Evolutionary conservation across 2,888 invertebrate genomes (phyloP).

Genomic region (Spialia ferax): DNA sequence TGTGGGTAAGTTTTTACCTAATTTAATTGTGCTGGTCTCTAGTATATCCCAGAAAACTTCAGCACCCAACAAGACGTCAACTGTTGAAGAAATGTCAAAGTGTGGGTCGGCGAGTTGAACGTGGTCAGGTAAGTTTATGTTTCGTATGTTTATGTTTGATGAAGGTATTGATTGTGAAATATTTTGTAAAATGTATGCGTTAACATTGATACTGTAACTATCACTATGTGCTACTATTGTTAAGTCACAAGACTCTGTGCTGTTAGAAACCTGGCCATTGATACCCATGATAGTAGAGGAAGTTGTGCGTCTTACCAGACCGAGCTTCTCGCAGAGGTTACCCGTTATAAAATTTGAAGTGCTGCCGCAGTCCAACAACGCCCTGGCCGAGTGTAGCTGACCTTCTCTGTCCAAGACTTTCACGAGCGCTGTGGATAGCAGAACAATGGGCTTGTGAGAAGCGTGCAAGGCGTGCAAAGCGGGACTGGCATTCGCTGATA

Average conservation of each 20-base stretch:
- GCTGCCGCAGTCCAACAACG: neutral
- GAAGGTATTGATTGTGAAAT: too few relatives aligned
- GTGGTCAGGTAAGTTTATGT: too few relatives aligned
- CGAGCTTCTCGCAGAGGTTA: neutral
- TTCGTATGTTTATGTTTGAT: too few relatives aligned
- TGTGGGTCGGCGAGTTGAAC: too few relatives aligned
- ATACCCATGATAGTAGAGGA: neutral
- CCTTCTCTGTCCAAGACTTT: neutral
- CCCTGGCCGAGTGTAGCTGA: neutral
- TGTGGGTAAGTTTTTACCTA: too few relatives aligned
- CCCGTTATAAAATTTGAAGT: neutral
- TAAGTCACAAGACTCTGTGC: slow-evolving; percentile 3
- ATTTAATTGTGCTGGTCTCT: too few relatives aligned
- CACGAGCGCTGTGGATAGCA: slow-evolving; percentile 2
- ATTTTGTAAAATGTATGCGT: too few relatives aligned
- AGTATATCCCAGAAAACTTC: too few relatives aligned
- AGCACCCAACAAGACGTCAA: too few relatives aligned
- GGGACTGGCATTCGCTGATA: neutral
- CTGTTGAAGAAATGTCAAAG: too few relatives aligned
- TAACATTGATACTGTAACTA: too few relatives aligned
- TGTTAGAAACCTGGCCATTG: neutral
- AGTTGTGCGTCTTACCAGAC: neutral
- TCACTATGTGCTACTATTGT: neutral
- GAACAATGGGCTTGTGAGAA: neutral
- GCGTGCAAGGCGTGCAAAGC: neutral